Evolutionary conservation across 2,797 vertebrate genomes (phyloP), one percentile per base, ranked within the genome.

Genomic region (Aphelocoma californica): DNA sequence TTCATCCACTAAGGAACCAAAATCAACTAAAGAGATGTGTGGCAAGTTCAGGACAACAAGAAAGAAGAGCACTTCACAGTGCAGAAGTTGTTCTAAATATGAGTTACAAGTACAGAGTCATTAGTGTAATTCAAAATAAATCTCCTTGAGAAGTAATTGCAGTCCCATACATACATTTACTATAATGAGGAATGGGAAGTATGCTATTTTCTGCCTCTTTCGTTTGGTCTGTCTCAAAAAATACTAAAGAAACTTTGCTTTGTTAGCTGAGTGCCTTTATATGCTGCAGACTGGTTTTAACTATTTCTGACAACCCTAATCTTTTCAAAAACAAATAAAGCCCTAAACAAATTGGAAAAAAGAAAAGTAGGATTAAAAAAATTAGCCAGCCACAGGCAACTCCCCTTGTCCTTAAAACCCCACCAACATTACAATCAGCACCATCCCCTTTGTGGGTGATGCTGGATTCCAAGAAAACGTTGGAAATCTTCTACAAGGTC

Each of bases 261-360:
- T 90, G 79, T 91, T 21, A 57, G 50, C 3, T 0, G 18, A 34
- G 4, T 7, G 5, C 24, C 28, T 74, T 60, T 15, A 25, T 19
- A 50, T 15, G 16, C 8, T 56, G 4, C 9, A 86, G 77, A 50
- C 1, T 4, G 20, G 6, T 38, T 61, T 44, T 34, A 36, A 25
- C 7, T 40, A 53, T 72, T 64, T 42, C 14, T 3, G 10, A 10
- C 6, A 75, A 29, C 0, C 0, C 0, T 48, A 44, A 38, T 4
- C 2, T 44, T 62, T 70, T 26, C 1, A 29, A 62, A 71, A 62
- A 40, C 7, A 34, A 78, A 65, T 21, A 36, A 36, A 38, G 3
- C 1, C 3, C 1, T 1, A 20, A 54, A 42, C 0, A 29, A 54
- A 44, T 24, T 34, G 4, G 1, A 25, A 14, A 38, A 23, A 48